Conservation (phyloP, 2,797 vertebrate species). For the Eulemur albifrons region DNA sequence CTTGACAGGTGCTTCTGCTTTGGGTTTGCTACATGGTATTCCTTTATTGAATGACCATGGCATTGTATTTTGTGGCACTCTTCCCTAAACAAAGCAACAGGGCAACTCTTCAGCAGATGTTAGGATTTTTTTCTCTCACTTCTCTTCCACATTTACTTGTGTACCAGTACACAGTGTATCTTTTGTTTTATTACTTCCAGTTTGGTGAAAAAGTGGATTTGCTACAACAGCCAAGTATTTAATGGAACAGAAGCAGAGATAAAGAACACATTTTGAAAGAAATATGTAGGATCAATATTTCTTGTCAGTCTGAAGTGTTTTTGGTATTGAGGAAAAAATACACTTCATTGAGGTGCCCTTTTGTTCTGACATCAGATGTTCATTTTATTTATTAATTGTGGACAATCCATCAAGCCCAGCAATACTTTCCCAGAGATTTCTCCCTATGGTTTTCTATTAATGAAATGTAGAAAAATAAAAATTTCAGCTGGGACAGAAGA, state of each 20-base stretch:
- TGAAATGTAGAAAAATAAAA: slow-evolving; percentile 36
- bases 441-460: slow-evolving; percentile 8
- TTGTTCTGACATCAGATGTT: slow-evolving; percentile 19
- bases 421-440: slow-evolving; percentile 20
- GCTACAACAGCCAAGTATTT: neutral
- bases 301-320: slow-evolving; percentile 52
- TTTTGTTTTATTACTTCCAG: slow-evolving; percentile 36
- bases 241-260: slow-evolving; percentile 1
- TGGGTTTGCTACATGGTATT: accelerated
- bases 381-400: slow-evolving; percentile 62
- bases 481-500: neutral
- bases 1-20: neutral
- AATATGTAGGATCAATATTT: slow-evolving; percentile 27
- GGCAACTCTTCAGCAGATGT: neutral
- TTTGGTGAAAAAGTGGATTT: slow-evolving; percentile 54
- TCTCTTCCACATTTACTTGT: neutral
- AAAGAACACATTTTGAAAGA: slow-evolving; percentile 54
- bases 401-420: neutral
- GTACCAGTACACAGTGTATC: neutral
- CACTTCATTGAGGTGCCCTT: slow-evolving; percentile 20
- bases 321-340: slow-evolving; percentile 37
- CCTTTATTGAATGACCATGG: neutral
- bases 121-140: neutral
- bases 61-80: neutral
- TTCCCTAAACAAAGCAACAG: neutral